A percentile compares a stretch with the other conserved stretches of the same genome.
phyloP scores from a whole-genome alignment of 2,113 vertebrate species.

The Tragelaphus strepsiceros region DNA sequence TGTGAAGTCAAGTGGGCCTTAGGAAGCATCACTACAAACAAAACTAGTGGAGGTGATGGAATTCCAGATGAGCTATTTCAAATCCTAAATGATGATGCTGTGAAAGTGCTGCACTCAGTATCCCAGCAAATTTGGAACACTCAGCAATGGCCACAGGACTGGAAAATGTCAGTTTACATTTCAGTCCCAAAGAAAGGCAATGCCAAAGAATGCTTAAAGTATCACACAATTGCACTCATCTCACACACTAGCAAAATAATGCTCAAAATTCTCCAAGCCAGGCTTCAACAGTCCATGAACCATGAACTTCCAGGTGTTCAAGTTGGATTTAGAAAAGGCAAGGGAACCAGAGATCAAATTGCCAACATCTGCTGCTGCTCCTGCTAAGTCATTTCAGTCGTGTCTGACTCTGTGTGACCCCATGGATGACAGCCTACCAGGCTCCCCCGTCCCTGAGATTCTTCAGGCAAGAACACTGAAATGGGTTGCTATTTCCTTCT shows the following conservation, averaged over 20 bases:
- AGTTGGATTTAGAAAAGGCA: not conserved
- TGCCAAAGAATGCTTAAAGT: not conserved
- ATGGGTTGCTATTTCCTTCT: no score
- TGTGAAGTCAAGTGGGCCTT: not conserved
- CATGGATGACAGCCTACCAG: no score
- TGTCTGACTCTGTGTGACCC: no score
- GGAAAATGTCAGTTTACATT: not conserved
- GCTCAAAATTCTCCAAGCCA: not conserved
- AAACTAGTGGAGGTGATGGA: not conserved
- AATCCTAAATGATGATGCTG: not conserved
- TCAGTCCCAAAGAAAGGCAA: not conserved
- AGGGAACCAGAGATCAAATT: not conserved
- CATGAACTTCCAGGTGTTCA: not conserved
- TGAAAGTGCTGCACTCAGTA: not conserved
- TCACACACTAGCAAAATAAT: not conserved
- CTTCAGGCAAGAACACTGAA: no score
- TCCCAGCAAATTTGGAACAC: not conserved
- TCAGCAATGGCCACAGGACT: not conserved
- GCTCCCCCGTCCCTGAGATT: no score
- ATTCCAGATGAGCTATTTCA: not conserved
- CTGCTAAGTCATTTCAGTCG: no score
- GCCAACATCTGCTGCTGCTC: no score
- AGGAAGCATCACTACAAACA: no score
- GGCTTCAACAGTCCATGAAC: not conserved
- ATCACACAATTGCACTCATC: not conserved